Conservation (phyloP, 2,888 invertebrate genomes). For the Gymnocheta viridis region DNA sequence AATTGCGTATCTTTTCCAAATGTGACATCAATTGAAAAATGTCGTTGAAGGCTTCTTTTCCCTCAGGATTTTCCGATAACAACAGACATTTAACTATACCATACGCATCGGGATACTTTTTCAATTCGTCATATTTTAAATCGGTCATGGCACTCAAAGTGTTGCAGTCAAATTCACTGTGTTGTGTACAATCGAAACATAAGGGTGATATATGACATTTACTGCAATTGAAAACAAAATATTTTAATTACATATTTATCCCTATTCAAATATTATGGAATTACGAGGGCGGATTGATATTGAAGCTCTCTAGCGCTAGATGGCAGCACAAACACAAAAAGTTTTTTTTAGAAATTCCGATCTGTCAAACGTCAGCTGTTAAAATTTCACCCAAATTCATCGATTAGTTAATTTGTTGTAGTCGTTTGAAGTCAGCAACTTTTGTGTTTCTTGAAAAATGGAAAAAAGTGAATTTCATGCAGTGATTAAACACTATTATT, state of each 20-base stretch:
- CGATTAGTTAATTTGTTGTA: too few relatives aligned
- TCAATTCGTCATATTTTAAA: slow-evolving; percentile 79
- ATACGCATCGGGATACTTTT: slow-evolving; percentile 72
- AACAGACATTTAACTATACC: slow-evolving; percentile 82
- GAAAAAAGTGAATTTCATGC: too few relatives aligned
- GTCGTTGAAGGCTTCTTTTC: slow-evolving; percentile 82
- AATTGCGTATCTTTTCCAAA: slow-evolving; percentile 83
- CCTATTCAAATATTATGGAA: not conserved
- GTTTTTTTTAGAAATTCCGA: too few relatives aligned
- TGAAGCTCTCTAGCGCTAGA: too few relatives aligned
- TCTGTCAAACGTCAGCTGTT: too few relatives aligned
- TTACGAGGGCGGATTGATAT: too few relatives aligned
- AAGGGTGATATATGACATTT: slow-evolving; percentile 84
- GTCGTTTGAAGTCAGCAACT: too few relatives aligned
- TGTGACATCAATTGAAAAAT: slow-evolving; percentile 85
- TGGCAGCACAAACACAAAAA: too few relatives aligned
- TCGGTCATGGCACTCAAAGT: slow-evolving; percentile 81
- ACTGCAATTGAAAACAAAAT: slow-evolving; percentile 75
- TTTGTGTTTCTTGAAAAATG: too few relatives aligned
- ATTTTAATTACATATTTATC: not conserved
- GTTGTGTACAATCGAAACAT: slow-evolving; percentile 81
- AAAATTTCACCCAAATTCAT: too few relatives aligned
- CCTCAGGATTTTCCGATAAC: slow-evolving; percentile 80
- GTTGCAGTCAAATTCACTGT: slow-evolving; percentile 83
- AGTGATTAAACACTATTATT: too few relatives aligned